Percentiles rank a stretch among this genome's conserved stretches.
These are phyloP conservation scores for Chrysopa pallens DNA, from an alignment of 1,140 invertebrate species.

Conservation along the genomic window DNA sequence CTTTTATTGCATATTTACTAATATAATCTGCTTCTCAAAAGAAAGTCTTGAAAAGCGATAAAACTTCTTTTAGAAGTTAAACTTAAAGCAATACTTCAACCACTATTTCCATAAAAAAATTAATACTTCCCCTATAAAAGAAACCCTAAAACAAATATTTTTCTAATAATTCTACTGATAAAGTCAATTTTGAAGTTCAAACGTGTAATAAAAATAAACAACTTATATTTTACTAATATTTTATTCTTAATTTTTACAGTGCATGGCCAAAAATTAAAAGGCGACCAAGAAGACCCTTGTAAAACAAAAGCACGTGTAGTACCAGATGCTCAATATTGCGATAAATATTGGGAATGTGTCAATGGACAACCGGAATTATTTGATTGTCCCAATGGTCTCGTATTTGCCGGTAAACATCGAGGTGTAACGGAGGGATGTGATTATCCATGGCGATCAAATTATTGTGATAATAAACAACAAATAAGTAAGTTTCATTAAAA, in stretches of 20 bases:
- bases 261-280: conserved; percentile 23
- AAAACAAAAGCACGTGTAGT: conserved; percentile 55
- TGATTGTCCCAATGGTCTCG: conserved; percentile 78
- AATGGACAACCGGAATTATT: conserved; percentile 58
- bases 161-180: too few species aligned
- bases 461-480: conserved; percentile 60
- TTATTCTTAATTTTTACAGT: conserved; percentile 4
- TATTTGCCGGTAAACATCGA: conserved; percentile 71
- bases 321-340: conserved; percentile 62
- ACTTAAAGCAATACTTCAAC: too few species aligned
- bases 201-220: too few species aligned
- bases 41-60: too few species aligned
- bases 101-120: too few species aligned
- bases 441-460: conserved; percentile 75
- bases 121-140: too few species aligned
- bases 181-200: too few species aligned
- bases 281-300: conserved; percentile 51
- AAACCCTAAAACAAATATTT: too few species aligned
- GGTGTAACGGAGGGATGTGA: conserved; percentile 76
- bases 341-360: conserved; percentile 75
- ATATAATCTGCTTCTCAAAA: too few species aligned
- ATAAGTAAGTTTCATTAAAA: conserved; percentile 34
- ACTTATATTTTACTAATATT: too few species aligned
- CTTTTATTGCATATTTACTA: too few species aligned
- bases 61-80: too few species aligned